Evolutionary conservation across 1,140 invertebrate species (phyloP).

Genomic region (Hermetia illucens): DNA sequence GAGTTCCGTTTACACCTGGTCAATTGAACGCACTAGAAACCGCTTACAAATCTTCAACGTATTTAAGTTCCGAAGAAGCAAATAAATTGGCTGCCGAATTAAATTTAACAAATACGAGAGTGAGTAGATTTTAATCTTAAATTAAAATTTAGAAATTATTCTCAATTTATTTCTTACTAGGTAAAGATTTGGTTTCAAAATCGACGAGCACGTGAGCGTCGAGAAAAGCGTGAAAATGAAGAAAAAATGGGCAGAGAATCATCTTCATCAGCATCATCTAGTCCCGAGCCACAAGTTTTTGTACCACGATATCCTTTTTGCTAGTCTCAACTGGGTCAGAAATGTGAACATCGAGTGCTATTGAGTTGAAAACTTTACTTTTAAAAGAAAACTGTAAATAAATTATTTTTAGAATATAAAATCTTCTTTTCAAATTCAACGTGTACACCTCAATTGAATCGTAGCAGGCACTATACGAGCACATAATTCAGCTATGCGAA

Average conservation of each 20-base stretch:
- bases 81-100: slow-evolving; percentile 30
- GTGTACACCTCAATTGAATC: too few relatives aligned
- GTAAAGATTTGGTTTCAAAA: slow-evolving; percentile 81
- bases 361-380: too few relatives aligned
- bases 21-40: slow-evolving; percentile 33
- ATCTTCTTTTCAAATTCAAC: too few relatives aligned
- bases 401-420: too few relatives aligned
- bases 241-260: slow-evolving; percentile 17
- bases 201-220: slow-evolving; percentile 51
- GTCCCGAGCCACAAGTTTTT: slow-evolving; percentile 24
- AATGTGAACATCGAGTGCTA: too few relatives aligned
- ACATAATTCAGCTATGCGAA: too few relatives aligned
- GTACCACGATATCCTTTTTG: too few relatives aligned
- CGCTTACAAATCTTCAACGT: slow-evolving; percentile 35
- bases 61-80: slow-evolving; percentile 36
- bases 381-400: too few relatives aligned
- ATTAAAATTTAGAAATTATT: not conserved
- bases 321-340: too few relatives aligned
- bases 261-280: slow-evolving; percentile 25
- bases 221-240: slow-evolving; percentile 36
- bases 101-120: slow-evolving; percentile 34
- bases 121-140: slow-evolving; percentile 6
- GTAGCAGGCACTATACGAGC: too few relatives aligned
- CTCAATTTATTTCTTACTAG: slow-evolving; percentile 19
- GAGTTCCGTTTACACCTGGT: slow-evolving; percentile 33